Conservation (phyloP, 1,140 invertebrate genomes). For the Drosophila kanapiae region DNA sequence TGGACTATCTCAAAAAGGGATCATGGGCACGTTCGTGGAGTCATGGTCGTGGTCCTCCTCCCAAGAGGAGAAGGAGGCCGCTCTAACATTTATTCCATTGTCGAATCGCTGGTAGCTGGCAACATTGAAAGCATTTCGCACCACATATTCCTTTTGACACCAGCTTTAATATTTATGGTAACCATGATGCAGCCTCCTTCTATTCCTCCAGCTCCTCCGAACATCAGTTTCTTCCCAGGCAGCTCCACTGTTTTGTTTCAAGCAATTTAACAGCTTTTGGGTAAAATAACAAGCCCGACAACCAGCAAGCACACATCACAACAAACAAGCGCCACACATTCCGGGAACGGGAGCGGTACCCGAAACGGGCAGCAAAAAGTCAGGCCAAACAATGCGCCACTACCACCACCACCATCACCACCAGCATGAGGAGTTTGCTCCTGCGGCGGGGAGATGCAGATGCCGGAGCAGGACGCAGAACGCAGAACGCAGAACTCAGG, state of each 20-base stretch:
- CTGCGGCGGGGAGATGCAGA: conserved; percentile 4
- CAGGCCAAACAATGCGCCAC: conserved; percentile 75
- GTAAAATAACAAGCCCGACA: conserved; percentile 78
- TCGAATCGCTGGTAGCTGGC: conserved; percentile 19
- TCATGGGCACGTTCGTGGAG: conserved; percentile 29
- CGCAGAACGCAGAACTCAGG: conserved; percentile 4
- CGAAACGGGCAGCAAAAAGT: conserved; percentile 68
- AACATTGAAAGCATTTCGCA: conserved; percentile 61
- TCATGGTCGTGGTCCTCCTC: neutral
- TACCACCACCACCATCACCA: conserved; percentile 18
- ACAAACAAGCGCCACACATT: conserved; percentile 59
- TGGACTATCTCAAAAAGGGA: conserved; percentile 30
- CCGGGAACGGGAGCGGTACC: conserved; percentile 1
- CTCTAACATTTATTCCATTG: conserved; percentile 42
- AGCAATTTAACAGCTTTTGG: conserved; percentile 83
- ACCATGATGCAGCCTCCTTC: conserved; percentile 18
- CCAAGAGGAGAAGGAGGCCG: neutral
- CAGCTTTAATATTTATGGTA: conserved; percentile 70
- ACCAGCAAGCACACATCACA: conserved; percentile 49
- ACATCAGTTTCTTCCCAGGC: conserved; percentile 48
- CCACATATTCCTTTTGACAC: conserved; percentile 63
- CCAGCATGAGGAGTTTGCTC: conserved; percentile 9
- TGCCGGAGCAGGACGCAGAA: conserved; percentile 13
- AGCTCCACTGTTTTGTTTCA: conserved; percentile 67
- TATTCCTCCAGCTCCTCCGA: conserved; percentile 2